phyloP scores from a whole-genome alignment of 2,113 vertebrate species.

The Platysternon megacephalum region DNA sequence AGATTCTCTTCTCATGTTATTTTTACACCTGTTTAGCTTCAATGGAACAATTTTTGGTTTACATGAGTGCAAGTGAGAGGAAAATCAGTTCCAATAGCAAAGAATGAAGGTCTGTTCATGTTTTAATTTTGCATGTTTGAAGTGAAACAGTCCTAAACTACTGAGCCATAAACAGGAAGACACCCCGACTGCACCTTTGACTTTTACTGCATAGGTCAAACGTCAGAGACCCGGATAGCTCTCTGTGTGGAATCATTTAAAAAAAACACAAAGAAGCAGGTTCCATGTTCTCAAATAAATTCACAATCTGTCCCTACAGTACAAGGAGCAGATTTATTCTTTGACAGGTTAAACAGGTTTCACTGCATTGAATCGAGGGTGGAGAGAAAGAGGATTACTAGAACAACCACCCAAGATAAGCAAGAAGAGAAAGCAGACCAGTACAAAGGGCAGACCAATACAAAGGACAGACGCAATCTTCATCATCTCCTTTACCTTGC shows the following conservation, averaged over 20 bases:
- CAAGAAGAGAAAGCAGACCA: neutral
- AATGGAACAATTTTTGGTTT: neutral
- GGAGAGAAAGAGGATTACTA: slow-evolving; percentile 61
- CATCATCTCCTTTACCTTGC: slow-evolving; percentile 43
- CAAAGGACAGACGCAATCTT: slow-evolving; percentile 57
- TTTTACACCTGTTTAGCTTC: slow-evolving; percentile 26
- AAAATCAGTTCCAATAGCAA: neutral
- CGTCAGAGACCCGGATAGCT: slow-evolving; percentile 27
- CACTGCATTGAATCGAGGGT: slow-evolving; percentile 52
- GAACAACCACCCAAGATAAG: slow-evolving; percentile 53
- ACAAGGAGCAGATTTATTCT: slow-evolving; percentile 44
- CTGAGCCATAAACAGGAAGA: slow-evolving; percentile 65
- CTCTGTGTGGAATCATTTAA: neutral
- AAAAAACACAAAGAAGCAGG: slow-evolving; percentile 34
- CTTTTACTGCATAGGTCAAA: slow-evolving; percentile 58
- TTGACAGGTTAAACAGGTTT: slow-evolving; percentile 48
- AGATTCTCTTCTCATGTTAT: neutral
- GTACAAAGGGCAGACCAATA: slow-evolving; percentile 58
- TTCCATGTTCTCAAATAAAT: slow-evolving; percentile 36
- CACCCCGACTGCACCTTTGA: slow-evolving; percentile 63
- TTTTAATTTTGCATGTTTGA: slow-evolving; percentile 41
- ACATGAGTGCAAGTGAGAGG: neutral
- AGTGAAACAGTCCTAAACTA: slow-evolving; percentile 46
- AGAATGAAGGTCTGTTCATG: slow-evolving; percentile 35
- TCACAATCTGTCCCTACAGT: neutral